Percentiles rank a stretch among this genome's conserved stretches.
Conservation (phyloP, 2,797 vertebrate genomes). For the Pseudotriccus pelzelni region DNA sequence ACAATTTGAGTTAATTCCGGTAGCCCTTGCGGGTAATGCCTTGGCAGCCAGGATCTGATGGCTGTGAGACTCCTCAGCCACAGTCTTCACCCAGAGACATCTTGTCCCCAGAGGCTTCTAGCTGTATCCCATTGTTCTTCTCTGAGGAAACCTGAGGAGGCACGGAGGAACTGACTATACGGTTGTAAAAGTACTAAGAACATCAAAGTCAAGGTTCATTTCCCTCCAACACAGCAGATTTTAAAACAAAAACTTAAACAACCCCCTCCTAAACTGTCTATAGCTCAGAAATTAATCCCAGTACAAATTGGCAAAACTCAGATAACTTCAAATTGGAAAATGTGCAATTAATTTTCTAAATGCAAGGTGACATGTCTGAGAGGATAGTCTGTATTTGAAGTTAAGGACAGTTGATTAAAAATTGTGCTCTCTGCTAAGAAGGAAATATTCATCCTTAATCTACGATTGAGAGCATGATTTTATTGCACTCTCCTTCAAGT, state of each 20-base stretch:
- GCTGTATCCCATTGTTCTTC: background rate
- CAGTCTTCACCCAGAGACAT: background rate
- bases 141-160: background rate
- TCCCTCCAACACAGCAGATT: constrained; percentile 17
- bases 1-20: background rate
- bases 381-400: background rate
- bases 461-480: background rate
- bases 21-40: background rate
- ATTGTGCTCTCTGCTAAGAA: background rate
- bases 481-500: background rate
- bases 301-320: constrained; percentile 3
- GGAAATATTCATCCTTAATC: constrained; percentile 7
- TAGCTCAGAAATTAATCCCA: constrained; percentile 5
- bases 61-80: background rate
- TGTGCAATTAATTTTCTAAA: constrained; percentile 26
- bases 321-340: constrained; percentile 24
- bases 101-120: background rate
- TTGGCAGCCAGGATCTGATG: background rate
- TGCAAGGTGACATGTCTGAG: background rate
- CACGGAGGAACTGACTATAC: background rate
- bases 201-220: constrained; percentile 50
- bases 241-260: constrained; percentile 17
- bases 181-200: constrained; percentile 17
- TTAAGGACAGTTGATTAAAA: background rate
- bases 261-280: constrained; percentile 1